Percentiles rank a stretch among this genome's conserved stretches.
These are phyloP conservation scores for Dinoponera quadriceps DNA, from an alignment of 1,140 invertebrate species.

Conservation along the genomic window DNA sequence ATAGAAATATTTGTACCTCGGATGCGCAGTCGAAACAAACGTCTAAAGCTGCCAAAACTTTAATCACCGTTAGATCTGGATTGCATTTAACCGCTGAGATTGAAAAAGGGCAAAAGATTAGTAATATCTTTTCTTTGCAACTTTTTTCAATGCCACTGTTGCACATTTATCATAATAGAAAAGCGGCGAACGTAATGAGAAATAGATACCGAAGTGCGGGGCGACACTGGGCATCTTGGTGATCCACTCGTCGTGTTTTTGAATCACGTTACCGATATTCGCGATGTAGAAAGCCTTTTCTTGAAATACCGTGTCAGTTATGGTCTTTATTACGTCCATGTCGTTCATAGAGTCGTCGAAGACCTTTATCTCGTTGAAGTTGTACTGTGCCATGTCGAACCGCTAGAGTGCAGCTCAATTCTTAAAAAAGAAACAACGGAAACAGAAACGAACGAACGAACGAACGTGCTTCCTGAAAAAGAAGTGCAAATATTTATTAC, in stretches of 20 bases:
- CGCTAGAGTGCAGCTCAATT: neutral
- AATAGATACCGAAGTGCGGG: conserved; percentile 88
- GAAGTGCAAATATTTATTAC: neutral
- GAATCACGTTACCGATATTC: conserved; percentile 88
- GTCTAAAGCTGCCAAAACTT: conserved; percentile 88
- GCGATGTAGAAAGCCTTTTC: conserved; percentile 90
- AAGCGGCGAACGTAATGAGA: conserved; percentile 35
- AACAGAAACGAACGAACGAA: too few relatives aligned
- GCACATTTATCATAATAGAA: neutral
- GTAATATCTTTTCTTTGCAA: neutral
- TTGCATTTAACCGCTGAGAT: conserved; percentile 92
- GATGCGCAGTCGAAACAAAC: conserved; percentile 92
- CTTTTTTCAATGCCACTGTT: conserved; percentile 63
- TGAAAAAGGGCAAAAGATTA: conserved; percentile 52
- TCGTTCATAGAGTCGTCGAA: conserved; percentile 77
- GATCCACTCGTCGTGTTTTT: conserved; percentile 88
- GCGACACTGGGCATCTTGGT: conserved; percentile 88
- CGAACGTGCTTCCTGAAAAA: neutral
- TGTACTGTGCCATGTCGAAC: conserved; percentile 42
- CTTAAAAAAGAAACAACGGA: neutral
- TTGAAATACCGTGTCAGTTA: conserved; percentile 79
- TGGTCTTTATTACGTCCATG: conserved; percentile 75
- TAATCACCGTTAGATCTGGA: conserved; percentile 88
- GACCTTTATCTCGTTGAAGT: conserved; percentile 70
- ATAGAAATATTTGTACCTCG: conserved; percentile 84